A percentile compares a stretch with the other conserved stretches of the same genome.
phyloP scores from a whole-genome alignment of 53 echinoderm and acorn worm genomes.

The Actinopyga echinites region DNA sequence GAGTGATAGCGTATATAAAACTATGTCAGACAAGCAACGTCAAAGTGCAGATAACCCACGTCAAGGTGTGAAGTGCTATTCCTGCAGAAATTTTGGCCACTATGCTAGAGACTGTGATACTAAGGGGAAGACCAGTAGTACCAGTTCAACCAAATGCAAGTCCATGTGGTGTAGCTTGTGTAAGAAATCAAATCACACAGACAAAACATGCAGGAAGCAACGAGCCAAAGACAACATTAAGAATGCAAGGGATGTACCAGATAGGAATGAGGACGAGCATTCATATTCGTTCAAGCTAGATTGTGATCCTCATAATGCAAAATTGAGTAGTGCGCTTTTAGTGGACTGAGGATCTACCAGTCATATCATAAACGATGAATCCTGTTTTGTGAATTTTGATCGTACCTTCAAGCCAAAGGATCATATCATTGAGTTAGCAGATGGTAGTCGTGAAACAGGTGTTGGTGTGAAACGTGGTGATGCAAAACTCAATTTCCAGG shows the following conservation, averaged over 20 bases:
- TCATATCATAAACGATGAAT: conserved; percentile 39
- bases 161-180: conserved; percentile 18
- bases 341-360: conserved; percentile 46
- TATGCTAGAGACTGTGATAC: neutral
- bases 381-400: conserved; percentile 36
- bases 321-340: neutral
- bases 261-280: neutral
- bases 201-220: conserved; percentile 21
- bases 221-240: neutral
- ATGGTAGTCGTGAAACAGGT: conserved; percentile 38
- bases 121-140: neutral
- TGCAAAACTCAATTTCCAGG: conserved; percentile 19
- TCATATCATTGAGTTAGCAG: conserved; percentile 45
- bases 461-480: conserved; percentile 24
- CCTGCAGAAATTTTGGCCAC: neutral
- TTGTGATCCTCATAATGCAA: neutral
- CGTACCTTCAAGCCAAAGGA: conserved; percentile 28
- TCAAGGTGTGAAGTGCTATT: conserved; percentile 31
- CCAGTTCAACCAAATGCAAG: neutral
- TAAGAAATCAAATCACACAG: conserved; percentile 21
- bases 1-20: neutral
- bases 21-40: neutral
- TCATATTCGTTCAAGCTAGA: conserved; percentile 25
- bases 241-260: conserved; percentile 5
- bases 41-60: neutral